Conservation (phyloP, 2,113 vertebrate species). For the Electrona antarctica region DNA sequence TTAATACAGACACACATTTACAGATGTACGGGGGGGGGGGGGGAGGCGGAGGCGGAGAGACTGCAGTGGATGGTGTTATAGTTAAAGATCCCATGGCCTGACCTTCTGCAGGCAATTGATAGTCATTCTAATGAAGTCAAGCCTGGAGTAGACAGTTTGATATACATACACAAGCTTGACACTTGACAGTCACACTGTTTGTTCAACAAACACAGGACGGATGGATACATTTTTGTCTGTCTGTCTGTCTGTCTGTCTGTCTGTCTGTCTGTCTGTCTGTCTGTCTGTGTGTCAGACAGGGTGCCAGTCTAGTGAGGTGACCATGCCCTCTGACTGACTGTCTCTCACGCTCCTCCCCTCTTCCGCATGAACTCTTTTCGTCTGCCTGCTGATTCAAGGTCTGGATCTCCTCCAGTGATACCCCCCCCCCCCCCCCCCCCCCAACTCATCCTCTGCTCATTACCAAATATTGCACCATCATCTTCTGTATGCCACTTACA, state of each 20-base stretch:
- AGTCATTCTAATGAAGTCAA: conserved; percentile 36
- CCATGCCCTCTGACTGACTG: conserved; percentile 22
- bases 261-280: not conserved
- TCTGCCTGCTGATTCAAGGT: conserved; percentile 63
- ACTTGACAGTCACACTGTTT: conserved; percentile 4
- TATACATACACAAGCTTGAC: not conserved
- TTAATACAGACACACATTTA: conserved; percentile 18
- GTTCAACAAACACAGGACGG: not conserved
- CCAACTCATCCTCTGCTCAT: not conserved
- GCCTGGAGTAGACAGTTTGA: conserved; percentile 25
- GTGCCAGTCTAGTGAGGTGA: conserved; percentile 45
- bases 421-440: conserved; percentile 3
- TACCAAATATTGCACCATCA: not conserved
- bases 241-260: not conserved
- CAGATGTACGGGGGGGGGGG: not conserved
- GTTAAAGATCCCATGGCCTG: conserved; percentile 58
- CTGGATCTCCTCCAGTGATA: conserved; percentile 63
- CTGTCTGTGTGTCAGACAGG: not conserved
- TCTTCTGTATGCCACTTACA: conserved; percentile 4
- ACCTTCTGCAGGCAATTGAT: conserved; percentile 47
- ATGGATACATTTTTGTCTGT: not conserved
- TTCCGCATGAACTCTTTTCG: conserved; percentile 30
- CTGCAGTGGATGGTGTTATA: conserved; percentile 26
- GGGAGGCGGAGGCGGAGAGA: not conserved
- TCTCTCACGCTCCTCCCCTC: conserved; percentile 47